phyloP scores from a whole-genome alignment of 2,113 vertebrate genomes.

The Alethe castanea region DNA sequence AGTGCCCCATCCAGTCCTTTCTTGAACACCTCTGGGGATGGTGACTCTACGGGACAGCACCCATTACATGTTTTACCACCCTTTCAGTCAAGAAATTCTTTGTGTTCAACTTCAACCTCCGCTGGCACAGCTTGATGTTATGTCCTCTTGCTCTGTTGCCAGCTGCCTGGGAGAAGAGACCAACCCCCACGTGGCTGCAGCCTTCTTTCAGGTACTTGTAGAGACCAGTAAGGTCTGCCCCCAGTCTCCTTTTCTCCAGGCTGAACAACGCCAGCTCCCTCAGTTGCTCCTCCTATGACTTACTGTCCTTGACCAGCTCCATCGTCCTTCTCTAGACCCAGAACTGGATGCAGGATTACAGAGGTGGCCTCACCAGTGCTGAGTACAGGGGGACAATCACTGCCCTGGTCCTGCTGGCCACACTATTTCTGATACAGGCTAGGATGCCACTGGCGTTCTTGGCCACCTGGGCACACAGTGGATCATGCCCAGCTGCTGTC shows the following conservation, averaged over 20 bases:
- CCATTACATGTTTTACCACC: neutral
- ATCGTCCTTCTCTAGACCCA: neutral
- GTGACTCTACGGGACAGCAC: neutral
- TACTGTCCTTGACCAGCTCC: neutral
- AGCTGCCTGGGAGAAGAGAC: neutral
- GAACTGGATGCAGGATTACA: neutral
- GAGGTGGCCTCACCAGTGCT: neutral
- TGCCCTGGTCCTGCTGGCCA: neutral
- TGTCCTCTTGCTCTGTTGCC: neutral
- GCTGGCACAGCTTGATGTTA: neutral
- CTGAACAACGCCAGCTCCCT: neutral
- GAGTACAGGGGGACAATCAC: neutral
- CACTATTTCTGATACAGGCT: neutral
- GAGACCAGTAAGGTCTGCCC: neutral
- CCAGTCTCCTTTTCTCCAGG: neutral
- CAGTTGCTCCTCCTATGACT: neutral
- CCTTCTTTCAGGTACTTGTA: neutral
- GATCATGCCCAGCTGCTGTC: neutral
- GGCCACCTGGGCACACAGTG: neutral
- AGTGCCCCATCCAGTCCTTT: rapidly evolving
- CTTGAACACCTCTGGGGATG: neutral
- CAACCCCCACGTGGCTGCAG: neutral
- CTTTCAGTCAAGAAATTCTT: neutral
- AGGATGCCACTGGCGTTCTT: neutral
- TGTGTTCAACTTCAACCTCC: neutral